Evolutionary conservation across 92 coral and sea anemone species (phyloP), one percentile per base, ranked within the genome.

Genomic region (Paramuricea clavata): DNA sequence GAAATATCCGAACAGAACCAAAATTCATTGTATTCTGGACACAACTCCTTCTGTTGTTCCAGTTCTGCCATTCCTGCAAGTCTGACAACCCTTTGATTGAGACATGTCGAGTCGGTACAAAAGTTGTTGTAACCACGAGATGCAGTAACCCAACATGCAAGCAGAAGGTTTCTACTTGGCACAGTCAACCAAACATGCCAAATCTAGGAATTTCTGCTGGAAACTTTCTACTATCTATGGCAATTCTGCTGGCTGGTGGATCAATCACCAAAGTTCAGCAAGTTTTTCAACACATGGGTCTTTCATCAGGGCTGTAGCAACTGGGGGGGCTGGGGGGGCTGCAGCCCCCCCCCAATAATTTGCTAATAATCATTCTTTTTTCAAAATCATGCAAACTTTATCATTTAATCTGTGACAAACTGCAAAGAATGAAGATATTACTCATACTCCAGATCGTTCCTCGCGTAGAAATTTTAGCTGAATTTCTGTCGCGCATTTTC

Each of bases 71-170:
- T 19, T 74, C 81, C 27, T 74, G 81, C 81, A 74, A 74, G 32
- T 39, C 81, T 41, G 61, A 74, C 17, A 28, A 44, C 32, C 81
- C 81, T 44, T 35, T 70, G 42, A 19, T 70, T 33, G 47, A 70
- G n/a, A 35, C 76, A 35, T 8, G 47, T 17, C 16, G 5, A 5
- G 49, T 70, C 23, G 81, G 81, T 19, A 39, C 81, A 41, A 28
- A 42, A 17, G 61, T 43, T 74, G 81, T 74, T 42, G 81, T 74
- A 6, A 74, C 32, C 2, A 74, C 61, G 2, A 74, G 59, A 74
- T 74, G 81, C 61, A 74, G 81, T 23, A 74, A 74, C 61, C 81
- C 61, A 19, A 74, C 61, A 42, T 74, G 81, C 81, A 39, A 39
- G 57, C 60, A 74, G 35, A 74, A 47, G 59, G 49, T 43, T 19